Percentiles rank a stretch among this genome's conserved stretches.
phyloP scores from a whole-genome alignment of 2,797 vertebrate species.

The Acrossocheilus wenchowensis region DNA sequence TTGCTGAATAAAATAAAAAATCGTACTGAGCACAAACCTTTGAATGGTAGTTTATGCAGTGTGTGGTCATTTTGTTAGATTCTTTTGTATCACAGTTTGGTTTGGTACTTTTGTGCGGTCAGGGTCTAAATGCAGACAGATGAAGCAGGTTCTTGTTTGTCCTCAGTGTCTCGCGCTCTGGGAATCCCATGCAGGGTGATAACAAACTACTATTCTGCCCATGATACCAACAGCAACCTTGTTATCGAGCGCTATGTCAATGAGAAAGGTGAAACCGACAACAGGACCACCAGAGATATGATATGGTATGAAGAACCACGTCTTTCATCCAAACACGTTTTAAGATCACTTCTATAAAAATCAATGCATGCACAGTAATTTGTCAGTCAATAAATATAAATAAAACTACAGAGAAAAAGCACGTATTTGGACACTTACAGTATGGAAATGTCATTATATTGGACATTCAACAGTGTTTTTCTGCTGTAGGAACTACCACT shows the following conservation, averaged over 20 bases:
- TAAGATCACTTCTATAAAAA: neutral
- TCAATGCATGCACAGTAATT: neutral
- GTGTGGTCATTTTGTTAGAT: neutral
- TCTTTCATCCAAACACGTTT: neutral
- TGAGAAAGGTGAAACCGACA: conserved; percentile 72
- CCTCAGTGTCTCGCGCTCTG: conserved; percentile 87
- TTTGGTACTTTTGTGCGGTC: neutral
- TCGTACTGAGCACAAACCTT: neutral
- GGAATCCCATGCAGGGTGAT: conserved; percentile 89
- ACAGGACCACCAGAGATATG: conserved; percentile 75
- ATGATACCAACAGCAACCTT: conserved; percentile 91
- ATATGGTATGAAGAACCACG: conserved; percentile 79
- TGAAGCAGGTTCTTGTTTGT: conserved; percentile 6
- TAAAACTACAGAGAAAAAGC: neutral
- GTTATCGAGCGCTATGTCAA: conserved; percentile 84
- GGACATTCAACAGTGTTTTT: neutral
- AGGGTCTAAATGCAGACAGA: neutral
- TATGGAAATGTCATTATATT: neutral
- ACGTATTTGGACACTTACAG: neutral
- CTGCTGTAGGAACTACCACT: conserved; percentile 92
- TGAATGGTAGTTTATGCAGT: neutral
- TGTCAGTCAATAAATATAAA: neutral
- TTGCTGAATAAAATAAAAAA: neutral
- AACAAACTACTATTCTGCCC: conserved; percentile 93
- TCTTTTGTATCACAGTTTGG: neutral